Evolutionary conservation across 2,113 vertebrate species (phyloP).

Genomic region (Rafetus swinhoei): DNA sequence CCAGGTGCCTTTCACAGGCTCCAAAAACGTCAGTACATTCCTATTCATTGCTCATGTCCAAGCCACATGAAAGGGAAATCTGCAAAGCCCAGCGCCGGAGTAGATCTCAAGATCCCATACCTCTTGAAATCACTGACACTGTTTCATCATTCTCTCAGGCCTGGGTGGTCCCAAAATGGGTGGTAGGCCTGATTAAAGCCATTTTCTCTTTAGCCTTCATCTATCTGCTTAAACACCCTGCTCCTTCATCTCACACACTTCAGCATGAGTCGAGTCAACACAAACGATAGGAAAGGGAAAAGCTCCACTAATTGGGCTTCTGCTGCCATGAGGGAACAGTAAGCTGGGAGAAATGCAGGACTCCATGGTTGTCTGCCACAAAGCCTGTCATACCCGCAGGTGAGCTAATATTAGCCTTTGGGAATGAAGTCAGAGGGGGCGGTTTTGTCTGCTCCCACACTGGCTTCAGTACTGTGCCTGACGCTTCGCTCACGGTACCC

Average conservation of each 20-base stretch:
- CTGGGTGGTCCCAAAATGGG: not conserved
- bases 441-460: not conserved
- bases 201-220: conserved; percentile 40
- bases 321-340: not conserved
- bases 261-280: conserved; percentile 5
- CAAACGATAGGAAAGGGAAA: conserved; percentile 3
- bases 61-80: not conserved
- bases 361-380: conserved; percentile 7
- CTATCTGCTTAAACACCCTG: conserved; percentile 46
- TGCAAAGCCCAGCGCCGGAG: not conserved
- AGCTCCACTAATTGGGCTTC: conserved; percentile 10
- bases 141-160: not conserved
- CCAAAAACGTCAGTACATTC: not conserved
- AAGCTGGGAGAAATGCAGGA: not conserved
- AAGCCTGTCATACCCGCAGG: not conserved
- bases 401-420: conserved; percentile 29
- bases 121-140: not conserved
- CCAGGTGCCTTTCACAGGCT: not conserved
- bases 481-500: not conserved
- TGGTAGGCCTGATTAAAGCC: conserved; percentile 30
- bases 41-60: conserved; percentile 3
- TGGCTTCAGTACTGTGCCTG: not conserved
- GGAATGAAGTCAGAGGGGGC: conserved; percentile 7
- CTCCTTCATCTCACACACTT: not conserved
- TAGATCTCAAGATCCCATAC: conserved; percentile 39